phyloP scores from a whole-genome alignment of 2,888 invertebrate genomes.

The Heliconius erato region DNA sequence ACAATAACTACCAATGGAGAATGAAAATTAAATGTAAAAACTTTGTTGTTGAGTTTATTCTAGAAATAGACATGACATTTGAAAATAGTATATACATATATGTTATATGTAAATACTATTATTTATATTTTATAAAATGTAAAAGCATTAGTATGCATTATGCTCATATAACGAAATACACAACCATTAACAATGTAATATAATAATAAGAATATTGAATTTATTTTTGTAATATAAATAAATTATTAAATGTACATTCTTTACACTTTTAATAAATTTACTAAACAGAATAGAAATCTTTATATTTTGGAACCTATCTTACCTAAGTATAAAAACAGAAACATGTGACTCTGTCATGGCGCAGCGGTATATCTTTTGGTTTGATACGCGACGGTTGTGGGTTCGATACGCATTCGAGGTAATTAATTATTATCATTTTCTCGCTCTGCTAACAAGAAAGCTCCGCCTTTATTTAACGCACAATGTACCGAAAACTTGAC shows the following conservation, averaged over 20 bases:
- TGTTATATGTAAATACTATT: not conserved
- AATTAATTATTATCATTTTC: not conserved
- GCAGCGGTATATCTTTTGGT: not conserved
- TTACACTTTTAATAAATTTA: not conserved
- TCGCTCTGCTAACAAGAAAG: not conserved
- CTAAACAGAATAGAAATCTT: not conserved
- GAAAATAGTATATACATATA: too few species aligned
- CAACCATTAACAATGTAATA: not conserved
- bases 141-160: not conserved
- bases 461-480: not conserved
- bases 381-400: not conserved
- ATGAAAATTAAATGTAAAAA: too few species aligned
- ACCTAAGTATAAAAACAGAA: not conserved
- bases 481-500: not conserved
- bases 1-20: too few species aligned
- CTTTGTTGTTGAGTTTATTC: too few species aligned
- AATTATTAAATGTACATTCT: not conserved
- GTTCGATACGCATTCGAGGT: not conserved
- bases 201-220: not conserved
- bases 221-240: constrained; percentile 4
- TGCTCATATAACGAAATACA: not conserved
- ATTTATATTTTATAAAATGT: not conserved
- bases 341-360: not conserved
- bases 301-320: not conserved
- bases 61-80: not conserved